These are phyloP conservation scores for Heterotilapia buettikoferi DNA, from an alignment of 2,113 vertebrate species.

Conservation along the genomic window DNA sequence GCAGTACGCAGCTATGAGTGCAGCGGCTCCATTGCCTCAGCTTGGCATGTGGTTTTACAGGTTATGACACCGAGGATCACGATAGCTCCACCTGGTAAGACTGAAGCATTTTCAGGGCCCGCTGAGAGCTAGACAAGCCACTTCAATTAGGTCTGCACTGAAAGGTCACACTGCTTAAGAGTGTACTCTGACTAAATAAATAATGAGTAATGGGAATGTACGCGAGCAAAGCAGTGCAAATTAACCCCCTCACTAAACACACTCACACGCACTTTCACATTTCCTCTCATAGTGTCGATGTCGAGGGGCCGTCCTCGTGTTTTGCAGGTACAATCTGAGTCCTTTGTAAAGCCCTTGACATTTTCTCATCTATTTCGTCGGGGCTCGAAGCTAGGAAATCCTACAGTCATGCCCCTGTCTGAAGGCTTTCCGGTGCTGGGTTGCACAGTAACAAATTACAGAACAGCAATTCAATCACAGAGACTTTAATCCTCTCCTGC, in stretches of 20 bases:
- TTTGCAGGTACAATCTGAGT: constrained; percentile 6
- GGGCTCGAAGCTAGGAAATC: neutral
- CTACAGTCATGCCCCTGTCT: neutral
- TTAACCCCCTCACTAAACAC: constrained; percentile 1
- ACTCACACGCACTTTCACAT: neutral
- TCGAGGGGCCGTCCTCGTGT: constrained; percentile 2
- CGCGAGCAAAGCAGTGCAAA: constrained; percentile 28
- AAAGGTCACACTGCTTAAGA: constrained; percentile 54
- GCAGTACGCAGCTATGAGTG: neutral
- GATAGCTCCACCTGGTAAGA: neutral
- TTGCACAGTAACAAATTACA: neutral
- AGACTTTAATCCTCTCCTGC: neutral
- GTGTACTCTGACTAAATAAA: constrained; percentile 55
- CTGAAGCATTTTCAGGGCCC: neutral
- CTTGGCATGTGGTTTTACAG: constrained; percentile 29
- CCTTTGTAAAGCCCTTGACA: constrained; percentile 30
- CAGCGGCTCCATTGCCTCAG: neutral
- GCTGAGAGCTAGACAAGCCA: neutral
- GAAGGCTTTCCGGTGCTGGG: neutral
- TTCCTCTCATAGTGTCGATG: constrained; percentile 1
- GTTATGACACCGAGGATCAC: constrained; percentile 33
- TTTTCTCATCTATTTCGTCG: constrained; percentile 20
- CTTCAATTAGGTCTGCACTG: neutral
- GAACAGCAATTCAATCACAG: neutral
- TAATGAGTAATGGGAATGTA: constrained; percentile 45